Evolutionary conservation across 1,140 invertebrate species (phyloP), one percentile per base, ranked within the genome.

Genomic region (Panagrolaimus sp.): DNA sequence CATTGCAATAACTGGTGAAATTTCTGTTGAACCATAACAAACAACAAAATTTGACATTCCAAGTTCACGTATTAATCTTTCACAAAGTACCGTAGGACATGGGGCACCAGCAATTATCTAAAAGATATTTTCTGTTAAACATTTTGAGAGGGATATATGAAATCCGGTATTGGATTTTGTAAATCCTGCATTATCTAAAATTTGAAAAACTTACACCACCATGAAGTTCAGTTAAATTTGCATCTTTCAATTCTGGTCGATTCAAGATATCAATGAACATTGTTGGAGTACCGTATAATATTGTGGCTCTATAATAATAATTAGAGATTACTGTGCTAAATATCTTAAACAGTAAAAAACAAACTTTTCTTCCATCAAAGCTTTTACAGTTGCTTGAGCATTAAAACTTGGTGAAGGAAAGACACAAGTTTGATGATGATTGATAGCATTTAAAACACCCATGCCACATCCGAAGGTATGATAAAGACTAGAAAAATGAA

Each of bases 261-360:
- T 79, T 82, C 46, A 93, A 76, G 66, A 92, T 86, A 83, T 96
- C 92, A 66, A 96, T 90, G 83, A 75, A 76, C 94, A 98, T 98
- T 0, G 94, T 97, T 5, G 95, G 95, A 0, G 94, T 96, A 14
- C 94, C 94, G 77, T 90, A 91, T 15, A 91, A 83, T 7, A 90
- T 82, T 3, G 89, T 89, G 77, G 91, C 92, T 79, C 89, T 90
- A 63, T 64, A 78, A 71, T 70, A 71, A 1, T 7, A 1, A 24
- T 14, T 67, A 45, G n/a, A n/a, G n/a, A 38, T 38, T 38, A 7
- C 7, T 4, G 32, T 65, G 8, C n/a, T 63, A 4, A 38, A 12
- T 58, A n/a, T 21, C 67, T n/a, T 38, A 28, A 28, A 55, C 17
- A 65, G 71, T 0, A 52, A 63, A 15, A 2, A 68, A 17, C 52